A percentile compares a stretch with the other conserved stretches of the same genome.
These are phyloP conservation scores for Myripristis jacobus DNA, from an alignment of 2,797 vertebrate species.

Conservation along the genomic window DNA sequence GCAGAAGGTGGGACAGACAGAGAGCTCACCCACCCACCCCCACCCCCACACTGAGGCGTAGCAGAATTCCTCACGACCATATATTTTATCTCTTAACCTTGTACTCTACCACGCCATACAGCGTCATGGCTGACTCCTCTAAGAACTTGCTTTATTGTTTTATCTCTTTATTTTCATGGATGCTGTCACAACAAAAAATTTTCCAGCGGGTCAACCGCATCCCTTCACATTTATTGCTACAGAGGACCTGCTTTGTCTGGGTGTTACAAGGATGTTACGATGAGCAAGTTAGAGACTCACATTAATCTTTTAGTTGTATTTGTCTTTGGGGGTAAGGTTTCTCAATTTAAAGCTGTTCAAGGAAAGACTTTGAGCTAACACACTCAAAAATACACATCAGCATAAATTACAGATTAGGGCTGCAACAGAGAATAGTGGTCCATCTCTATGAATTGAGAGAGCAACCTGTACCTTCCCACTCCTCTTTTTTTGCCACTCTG, in stretches of 20 bases:
- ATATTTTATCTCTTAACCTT: constrained; percentile 68
- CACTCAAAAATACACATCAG: too few species aligned
- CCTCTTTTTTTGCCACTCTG: too few species aligned
- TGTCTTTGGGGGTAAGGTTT: too few species aligned
- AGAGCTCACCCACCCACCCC: constrained; percentile 31
- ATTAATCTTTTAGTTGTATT: constrained; percentile 32
- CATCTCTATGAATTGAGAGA: too few species aligned
- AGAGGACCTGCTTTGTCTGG: constrained; percentile 24
- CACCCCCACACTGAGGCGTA: constrained; percentile 33
- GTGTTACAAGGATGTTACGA: constrained; percentile 10
- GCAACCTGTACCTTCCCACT: too few species aligned
- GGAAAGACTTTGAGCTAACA: background rate
- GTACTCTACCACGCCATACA: constrained; percentile 51
- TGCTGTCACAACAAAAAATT: constrained; percentile 18
- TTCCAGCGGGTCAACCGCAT: constrained; percentile 55
- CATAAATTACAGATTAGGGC: too few species aligned
- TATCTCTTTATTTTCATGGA: constrained; percentile 42
- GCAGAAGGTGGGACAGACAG: background rate
- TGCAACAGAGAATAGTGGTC: too few species aligned
- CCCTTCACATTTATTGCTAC: constrained; percentile 42
- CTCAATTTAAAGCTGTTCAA: too few species aligned
- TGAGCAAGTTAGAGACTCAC: constrained; percentile 12
- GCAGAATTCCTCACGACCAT: constrained; percentile 39
- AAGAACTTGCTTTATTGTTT: constrained; percentile 51
- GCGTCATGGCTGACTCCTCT: constrained; percentile 3